Conservation (phyloP, 2,113 vertebrate species). For the Nipponia nippon region DNA sequence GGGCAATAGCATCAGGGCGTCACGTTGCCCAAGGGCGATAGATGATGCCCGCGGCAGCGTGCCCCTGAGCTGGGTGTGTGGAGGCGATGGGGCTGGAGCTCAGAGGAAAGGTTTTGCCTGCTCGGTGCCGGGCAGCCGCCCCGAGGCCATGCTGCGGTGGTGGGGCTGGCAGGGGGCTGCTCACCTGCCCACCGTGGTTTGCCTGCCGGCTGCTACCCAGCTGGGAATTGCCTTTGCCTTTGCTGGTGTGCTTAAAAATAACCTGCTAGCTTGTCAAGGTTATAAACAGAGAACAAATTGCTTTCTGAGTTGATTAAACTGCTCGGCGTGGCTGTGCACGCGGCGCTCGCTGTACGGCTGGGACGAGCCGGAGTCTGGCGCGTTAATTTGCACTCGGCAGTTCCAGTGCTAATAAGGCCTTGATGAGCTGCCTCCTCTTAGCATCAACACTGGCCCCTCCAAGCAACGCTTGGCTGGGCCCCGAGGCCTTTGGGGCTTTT, state of each 20-base stretch:
- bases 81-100: not conserved
- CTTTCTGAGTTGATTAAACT: conserved; percentile 66
- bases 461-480: not conserved
- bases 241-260: conserved; percentile 57
- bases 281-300: conserved; percentile 68
- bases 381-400: conserved; percentile 20
- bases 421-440: conserved; percentile 47
- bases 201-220: not conserved
- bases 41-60: fast-evolving
- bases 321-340: conserved; percentile 5
- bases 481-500: not conserved
- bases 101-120: not conserved
- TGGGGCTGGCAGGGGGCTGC: not conserved
- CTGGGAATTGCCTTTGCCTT: conserved; percentile 6
- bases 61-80: too few species aligned
- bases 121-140: fast-evolving
- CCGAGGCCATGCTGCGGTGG: fast-evolving
- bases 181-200: not conserved
- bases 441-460: not conserved
- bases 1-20: fast-evolving
- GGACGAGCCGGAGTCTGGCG: not conserved
- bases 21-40: fast-evolving
- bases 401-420: conserved; percentile 49
- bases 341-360: not conserved
- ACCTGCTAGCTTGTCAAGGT: conserved; percentile 56